Evolutionary conservation across 2,888 invertebrate species (phyloP), one percentile per base, ranked within the genome.

Genomic region (Xylota segnis): DNA sequence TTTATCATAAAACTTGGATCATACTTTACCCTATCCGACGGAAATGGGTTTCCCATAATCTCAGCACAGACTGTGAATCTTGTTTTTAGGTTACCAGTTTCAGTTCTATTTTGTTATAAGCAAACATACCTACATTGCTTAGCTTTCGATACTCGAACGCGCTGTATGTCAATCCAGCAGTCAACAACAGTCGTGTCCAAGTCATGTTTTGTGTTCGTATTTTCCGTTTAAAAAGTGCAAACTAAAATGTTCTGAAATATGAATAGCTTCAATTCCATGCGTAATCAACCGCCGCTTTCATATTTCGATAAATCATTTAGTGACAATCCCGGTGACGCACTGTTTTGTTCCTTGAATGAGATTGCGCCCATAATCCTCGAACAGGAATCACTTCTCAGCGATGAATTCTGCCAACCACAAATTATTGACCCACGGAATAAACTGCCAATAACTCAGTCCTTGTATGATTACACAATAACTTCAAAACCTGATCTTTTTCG

Each of bases 231-330:
- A n/a, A 40, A 4, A 10, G 4, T 9, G 43, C 9, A 29, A 0
- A 18, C 37, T 40, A 27, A 37, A 18, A 6, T 12, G 32, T 37
- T 23, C 14, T 18, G 14, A 61, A 9, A 1, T 9, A 45, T 74
- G 54, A 61, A 18, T 12, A 56, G 2, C 2, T 23, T 6, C 50
- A 66, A 50, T 32, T 40, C 16, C 29, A 63, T 43, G 18, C 10
- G 6, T 9, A 2, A 1, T 9, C 90, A 90, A 66, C 91, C 90
- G 0, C 89, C 89, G 0, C 89, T 88, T n/a, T 89, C 86, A 4
- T 79, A 83, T 14, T 91, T 91, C 45, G 89, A 90, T 47, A 90
- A 89, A 84, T 83, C 89, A 0, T 89, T 91, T n/a, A 89, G 89
- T 18, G 74, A 89, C 74, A 71, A 75, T 47, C 68, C 58, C 0